A percentile compares a stretch with the other conserved stretches of the same genome.
These are phyloP conservation scores for Scrobipalpa atriplicella DNA, from an alignment of 2,888 invertebrate genomes.

Conservation along the genomic window DNA sequence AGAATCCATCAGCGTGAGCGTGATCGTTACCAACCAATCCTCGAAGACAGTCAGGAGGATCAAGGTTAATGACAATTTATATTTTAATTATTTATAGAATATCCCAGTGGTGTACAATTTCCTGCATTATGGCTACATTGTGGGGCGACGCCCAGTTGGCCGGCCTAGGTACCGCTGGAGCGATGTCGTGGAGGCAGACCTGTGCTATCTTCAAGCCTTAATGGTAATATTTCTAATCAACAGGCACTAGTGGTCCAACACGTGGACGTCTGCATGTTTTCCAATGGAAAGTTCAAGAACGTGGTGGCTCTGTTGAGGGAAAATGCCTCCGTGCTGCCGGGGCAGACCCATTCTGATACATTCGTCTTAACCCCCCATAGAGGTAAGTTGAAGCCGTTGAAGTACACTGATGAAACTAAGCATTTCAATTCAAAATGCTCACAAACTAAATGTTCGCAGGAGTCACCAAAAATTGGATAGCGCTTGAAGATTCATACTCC, in stretches of 20 bases:
- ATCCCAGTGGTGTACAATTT: too few relatives aligned
- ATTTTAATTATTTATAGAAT: too few relatives aligned
- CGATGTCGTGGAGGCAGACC: too few relatives aligned
- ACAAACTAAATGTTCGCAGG: conserved; percentile 69
- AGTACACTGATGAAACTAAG: neutral
- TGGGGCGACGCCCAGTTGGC: too few relatives aligned
- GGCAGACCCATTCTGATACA: conserved; percentile 83
- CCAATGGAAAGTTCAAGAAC: conserved; percentile 96
- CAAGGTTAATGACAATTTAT: conserved; percentile 82
- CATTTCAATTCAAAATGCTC: conserved; percentile 5
- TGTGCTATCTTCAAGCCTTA: too few relatives aligned
- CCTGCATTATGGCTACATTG: too few relatives aligned
- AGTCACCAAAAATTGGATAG: conserved; percentile 95
- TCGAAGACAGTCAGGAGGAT: conserved; percentile 92
- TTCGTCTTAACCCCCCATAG: conserved; percentile 87
- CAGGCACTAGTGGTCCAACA: conserved; percentile 94
- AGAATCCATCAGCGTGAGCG: conserved; percentile 89
- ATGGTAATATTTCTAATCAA: conserved; percentile 34
- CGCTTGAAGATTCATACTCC: conserved; percentile 92
- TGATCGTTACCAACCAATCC: conserved; percentile 90
- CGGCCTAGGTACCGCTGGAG: too few relatives aligned
- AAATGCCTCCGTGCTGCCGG: conserved; percentile 85
- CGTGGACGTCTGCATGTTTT: conserved; percentile 97
- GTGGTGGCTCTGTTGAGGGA: conserved; percentile 87
- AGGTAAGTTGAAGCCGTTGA: conserved; percentile 65